Evolutionary conservation across 2,888 invertebrate genomes (phyloP).

Genomic region (Adelognathus sp.): DNA sequence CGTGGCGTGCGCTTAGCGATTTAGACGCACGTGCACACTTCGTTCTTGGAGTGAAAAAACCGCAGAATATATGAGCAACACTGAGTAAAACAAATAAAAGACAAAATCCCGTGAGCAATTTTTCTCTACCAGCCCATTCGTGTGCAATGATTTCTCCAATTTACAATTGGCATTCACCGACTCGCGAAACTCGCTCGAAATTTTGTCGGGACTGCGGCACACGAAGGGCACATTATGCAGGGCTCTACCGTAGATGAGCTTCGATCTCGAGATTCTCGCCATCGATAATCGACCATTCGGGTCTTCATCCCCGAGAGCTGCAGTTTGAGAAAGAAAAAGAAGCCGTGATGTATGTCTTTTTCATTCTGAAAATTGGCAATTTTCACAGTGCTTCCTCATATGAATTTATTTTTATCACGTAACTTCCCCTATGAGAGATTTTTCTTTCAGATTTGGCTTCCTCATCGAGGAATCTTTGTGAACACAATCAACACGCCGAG

Average conservation of each 20-base stretch:
- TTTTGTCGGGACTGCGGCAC: neutral
- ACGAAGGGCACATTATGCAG: constrained; percentile 28
- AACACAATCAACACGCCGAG: too few relatives aligned
- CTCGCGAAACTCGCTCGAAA: neutral
- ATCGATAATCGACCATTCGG: constrained; percentile 50
- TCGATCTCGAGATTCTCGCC: constrained; percentile 43
- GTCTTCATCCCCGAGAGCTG: constrained; percentile 60
- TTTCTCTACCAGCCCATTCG: constrained; percentile 33
- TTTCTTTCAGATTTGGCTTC: neutral
- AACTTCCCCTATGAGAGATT: too few relatives aligned
- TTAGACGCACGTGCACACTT: constrained; percentile 58
- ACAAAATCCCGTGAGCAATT: constrained; percentile 36
- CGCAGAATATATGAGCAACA: constrained; percentile 34
- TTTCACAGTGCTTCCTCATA: too few relatives aligned
- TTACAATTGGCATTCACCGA: constrained; percentile 51
- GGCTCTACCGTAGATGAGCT: constrained; percentile 16
- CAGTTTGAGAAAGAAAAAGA: too few relatives aligned
- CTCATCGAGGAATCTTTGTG: too few relatives aligned
- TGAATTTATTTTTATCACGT: too few relatives aligned
- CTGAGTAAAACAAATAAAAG: constrained; percentile 17
- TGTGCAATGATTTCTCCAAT: constrained; percentile 40
- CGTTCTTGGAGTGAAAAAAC: constrained; percentile 50
- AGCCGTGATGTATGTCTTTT: too few relatives aligned
- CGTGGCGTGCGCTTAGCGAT: constrained; percentile 63
- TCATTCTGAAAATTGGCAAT: too few relatives aligned